Base-by-base conservation (phyloP, 2,888 invertebrate species). In the Tiliacea citrago region DNA sequence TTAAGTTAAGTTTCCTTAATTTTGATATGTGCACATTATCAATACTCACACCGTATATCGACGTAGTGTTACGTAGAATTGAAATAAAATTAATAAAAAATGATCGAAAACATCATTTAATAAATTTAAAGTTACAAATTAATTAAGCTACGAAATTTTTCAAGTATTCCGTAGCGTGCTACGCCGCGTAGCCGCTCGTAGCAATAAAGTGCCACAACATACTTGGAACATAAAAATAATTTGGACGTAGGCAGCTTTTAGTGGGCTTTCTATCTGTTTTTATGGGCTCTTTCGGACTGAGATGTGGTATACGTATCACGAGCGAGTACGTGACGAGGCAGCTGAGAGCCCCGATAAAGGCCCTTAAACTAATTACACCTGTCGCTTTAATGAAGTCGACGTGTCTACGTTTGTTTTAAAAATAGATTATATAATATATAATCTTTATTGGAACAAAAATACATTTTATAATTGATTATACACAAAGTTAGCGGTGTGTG, bases 141-240 rank as follows among this genome's bases (percentile, higher is more conserved):
- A 53, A 79, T 72, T 24, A 21, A 47, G 68, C 58, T 71, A 71
- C 62, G 49, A 62, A 67, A 66, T 49, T 18, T 53, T 68, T 66
- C 5, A 61, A 62, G 53, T 53, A n/a, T 53, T 60, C 21, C 68
- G 77, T 75, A 83, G 80, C 65, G 35, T 42, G 75, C 83, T 77
- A 73, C 75, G 61, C 29, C 13, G 58, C 74, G 69, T 81, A 81
- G 85, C 73, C 35, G 55, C 57, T 71, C 82, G 84, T 86, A 85
- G 88, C 75, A 73, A 83, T 87, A 85, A 83, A 85, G 60, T 83
- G 67, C 79, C 76, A 84, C 80, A 79, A 81, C 76, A 76, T 79
- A 73, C 73, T 77, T 69, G 71, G 62, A 74, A 73, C 83, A 75
- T 88, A 84, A 74, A 83, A 82, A 85, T 83, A 82, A 86, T 88